Percentiles rank a stretch among this genome's conserved stretches.
Conservation (phyloP, 2,888 invertebrate species). For the Phania funesta region DNA sequence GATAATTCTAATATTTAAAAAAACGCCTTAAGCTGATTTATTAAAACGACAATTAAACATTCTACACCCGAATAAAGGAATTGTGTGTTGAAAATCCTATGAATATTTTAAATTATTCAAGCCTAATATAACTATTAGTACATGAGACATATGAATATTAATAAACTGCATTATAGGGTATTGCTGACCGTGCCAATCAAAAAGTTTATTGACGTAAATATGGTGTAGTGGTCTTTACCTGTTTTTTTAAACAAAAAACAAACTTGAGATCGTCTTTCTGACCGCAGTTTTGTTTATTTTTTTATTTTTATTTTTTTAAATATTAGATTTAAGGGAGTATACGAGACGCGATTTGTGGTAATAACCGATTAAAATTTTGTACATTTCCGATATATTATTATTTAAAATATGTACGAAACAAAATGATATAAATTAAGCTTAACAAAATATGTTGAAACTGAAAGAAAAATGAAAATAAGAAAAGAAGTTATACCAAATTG, state of each 20-base stretch:
- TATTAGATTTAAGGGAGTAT: too few relatives aligned
- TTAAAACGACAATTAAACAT: background rate
- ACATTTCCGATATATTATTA: background rate
- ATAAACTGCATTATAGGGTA: background rate
- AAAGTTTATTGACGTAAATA: too few relatives aligned
- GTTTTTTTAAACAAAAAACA: too few relatives aligned
- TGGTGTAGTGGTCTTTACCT: too few relatives aligned
- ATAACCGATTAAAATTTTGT: too few relatives aligned
- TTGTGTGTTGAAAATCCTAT: background rate
- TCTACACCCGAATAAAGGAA: background rate
- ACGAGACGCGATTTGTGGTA: too few relatives aligned
- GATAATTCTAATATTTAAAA: slow-evolving; percentile 12
- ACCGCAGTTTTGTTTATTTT: too few relatives aligned
- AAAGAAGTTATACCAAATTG: too few relatives aligned
- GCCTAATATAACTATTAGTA: background rate
- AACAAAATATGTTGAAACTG: background rate
- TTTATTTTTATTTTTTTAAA: too few relatives aligned
- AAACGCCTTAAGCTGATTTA: slow-evolving; percentile 4
- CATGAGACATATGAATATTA: too few relatives aligned
- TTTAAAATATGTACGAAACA: background rate
- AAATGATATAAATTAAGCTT: background rate
- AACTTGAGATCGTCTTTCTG: too few relatives aligned
- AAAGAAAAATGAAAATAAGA: slow-evolving; percentile 6
- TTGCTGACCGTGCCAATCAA: too few relatives aligned
- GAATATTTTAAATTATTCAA: background rate